Conservation (phyloP, 2,113 vertebrate genomes). For the Athene noctua region DNA sequence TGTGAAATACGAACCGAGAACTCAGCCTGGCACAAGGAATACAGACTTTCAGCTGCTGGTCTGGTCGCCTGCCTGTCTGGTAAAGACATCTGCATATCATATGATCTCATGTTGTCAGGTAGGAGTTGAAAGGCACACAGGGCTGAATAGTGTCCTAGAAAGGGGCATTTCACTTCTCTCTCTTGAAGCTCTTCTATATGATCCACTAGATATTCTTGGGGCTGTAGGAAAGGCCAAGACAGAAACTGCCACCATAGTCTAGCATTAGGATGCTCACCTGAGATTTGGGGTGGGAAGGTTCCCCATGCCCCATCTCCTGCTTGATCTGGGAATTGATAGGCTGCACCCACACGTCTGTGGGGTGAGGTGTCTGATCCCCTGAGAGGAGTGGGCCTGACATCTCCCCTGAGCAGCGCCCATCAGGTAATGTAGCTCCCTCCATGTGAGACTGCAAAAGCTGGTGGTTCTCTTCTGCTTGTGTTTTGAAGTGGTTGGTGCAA, state of each 20-base stretch:
- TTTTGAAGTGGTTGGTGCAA: background rate
- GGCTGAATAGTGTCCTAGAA: background rate
- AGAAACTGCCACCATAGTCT: background rate
- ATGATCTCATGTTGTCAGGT: accelerated
- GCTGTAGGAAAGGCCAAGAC: background rate
- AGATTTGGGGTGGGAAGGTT: background rate
- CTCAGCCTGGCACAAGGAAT: background rate
- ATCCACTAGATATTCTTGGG: background rate
- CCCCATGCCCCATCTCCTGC: background rate
- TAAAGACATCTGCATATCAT: background rate
- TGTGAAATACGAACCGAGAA: background rate
- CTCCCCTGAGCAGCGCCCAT: background rate
- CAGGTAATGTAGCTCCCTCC: accelerated
- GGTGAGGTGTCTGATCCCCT: background rate
- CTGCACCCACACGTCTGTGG: background rate
- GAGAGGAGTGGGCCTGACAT: background rate
- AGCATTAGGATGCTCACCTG: background rate
- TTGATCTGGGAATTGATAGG: background rate
- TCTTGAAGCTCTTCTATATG: background rate
- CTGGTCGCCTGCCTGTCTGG: background rate
- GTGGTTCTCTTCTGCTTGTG: background rate
- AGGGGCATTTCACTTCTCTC: background rate
- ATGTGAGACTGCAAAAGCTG: accelerated
- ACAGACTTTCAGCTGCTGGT: background rate
- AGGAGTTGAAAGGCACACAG: background rate